Evolutionary conservation across 2,113 vertebrate genomes (phyloP).

Genomic region (Capreolus pygargus): DNA sequence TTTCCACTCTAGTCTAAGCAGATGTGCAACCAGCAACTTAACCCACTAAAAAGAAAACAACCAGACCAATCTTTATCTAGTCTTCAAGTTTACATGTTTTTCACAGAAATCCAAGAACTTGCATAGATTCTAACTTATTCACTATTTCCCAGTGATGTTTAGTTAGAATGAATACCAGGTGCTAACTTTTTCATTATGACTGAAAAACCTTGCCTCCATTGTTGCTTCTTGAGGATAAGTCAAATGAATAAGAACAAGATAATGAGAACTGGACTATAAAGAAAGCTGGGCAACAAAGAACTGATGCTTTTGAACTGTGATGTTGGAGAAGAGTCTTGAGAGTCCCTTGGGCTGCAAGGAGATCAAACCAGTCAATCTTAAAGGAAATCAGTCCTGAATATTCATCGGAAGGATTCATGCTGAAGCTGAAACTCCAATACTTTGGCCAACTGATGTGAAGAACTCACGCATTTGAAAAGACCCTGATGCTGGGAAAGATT

Average conservation of each 20-base stretch:
- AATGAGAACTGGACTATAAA: not conserved
- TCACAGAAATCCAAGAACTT: not conserved
- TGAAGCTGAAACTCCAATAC: not conserved
- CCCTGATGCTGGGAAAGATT: not conserved
- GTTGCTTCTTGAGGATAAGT: not conserved
- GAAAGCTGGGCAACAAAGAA: not conserved
- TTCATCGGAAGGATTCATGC: not conserved
- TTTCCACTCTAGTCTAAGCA: conserved; percentile 42
- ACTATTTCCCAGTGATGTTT: not conserved
- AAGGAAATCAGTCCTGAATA: not conserved
- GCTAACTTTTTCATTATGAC: not conserved
- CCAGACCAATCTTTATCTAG: not conserved
- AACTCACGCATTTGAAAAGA: not conserved
- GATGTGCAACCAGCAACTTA: conserved; percentile 3
- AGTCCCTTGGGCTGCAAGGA: not conserved
- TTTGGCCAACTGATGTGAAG: not conserved
- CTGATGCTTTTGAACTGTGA: not conserved
- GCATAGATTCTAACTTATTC: not conserved
- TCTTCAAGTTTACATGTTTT: conserved; percentile 6
- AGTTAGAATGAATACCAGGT: not conserved
- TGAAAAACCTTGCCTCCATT: not conserved
- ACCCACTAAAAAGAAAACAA: not conserved
- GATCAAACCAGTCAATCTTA: not conserved
- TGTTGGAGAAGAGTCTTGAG: not conserved
- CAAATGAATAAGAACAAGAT: not conserved